These are phyloP conservation scores for Calliphora vomitoria DNA, from an alignment of 2,888 invertebrate species.

Conservation along the genomic window DNA sequence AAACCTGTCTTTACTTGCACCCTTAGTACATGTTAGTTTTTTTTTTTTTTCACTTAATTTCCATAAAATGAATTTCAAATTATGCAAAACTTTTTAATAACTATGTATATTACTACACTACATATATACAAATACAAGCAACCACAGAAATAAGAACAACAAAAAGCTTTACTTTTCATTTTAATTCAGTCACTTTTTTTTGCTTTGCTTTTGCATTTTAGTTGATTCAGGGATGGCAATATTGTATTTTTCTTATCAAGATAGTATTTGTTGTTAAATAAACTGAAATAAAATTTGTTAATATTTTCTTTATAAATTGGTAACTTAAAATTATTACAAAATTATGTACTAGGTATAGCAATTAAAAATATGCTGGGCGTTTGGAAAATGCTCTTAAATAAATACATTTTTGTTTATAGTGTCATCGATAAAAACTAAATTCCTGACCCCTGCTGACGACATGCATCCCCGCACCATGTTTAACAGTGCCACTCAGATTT, in stretches of 20 bases:
- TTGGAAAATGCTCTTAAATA: no score
- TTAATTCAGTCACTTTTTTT: constrained; percentile 8
- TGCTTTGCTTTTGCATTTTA: not conserved
- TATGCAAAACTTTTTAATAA: constrained; percentile 46
- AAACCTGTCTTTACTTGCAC: not conserved
- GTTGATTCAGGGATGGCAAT: not conserved
- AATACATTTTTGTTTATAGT: no score
- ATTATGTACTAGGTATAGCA: no score
- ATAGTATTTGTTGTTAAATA: no score
- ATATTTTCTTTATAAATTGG: no score
- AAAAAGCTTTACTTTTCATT: constrained; percentile 28
- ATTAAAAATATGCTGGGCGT: no score
- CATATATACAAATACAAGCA: not conserved
- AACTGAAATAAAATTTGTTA: no score
- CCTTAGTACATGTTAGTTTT: not conserved
- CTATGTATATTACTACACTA: not conserved
- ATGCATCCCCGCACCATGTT: no score
- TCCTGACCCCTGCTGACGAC: no score
- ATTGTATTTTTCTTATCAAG: not conserved
- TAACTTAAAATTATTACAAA: no score
- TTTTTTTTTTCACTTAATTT: constrained; percentile 18
- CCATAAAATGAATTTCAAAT: constrained; percentile 36
- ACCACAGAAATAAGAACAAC: constrained; percentile 17
- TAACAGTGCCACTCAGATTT: no score
- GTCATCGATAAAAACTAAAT: no score